Conservation (phyloP, 1,140 invertebrate genomes). For the Holotrichia oblita region DNA sequence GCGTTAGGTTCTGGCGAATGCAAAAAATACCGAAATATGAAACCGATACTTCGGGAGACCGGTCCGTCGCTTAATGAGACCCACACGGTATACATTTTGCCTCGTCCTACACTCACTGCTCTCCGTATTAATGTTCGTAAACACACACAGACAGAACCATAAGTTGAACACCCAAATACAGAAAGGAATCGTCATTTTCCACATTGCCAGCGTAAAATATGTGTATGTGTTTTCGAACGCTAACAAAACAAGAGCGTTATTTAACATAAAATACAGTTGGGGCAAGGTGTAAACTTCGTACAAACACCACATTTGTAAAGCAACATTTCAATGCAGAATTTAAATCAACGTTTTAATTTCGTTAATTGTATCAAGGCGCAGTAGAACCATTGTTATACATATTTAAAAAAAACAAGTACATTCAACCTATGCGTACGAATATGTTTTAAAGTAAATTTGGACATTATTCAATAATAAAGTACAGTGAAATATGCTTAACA, state of each 20-base stretch:
- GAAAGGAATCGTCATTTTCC: constrained; percentile 23
- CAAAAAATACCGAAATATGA: constrained; percentile 46
- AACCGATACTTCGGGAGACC: constrained; percentile 40
- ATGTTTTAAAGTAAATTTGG: too few species aligned
- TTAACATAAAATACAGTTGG: neutral
- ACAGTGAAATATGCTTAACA: too few species aligned
- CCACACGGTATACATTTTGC: constrained; percentile 39
- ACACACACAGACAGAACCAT: constrained; percentile 2
- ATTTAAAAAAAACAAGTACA: too few species aligned
- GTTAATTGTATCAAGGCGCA: too few species aligned
- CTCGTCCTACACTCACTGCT: constrained; percentile 32
- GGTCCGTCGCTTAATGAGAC: constrained; percentile 43
- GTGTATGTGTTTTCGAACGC: neutral
- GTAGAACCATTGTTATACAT: too few species aligned
- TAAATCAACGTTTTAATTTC: neutral
- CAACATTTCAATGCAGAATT: neutral
- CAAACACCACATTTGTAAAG: neutral
- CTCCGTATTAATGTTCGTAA: constrained; percentile 31
- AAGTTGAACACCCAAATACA: constrained; percentile 24
- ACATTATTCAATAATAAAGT: too few species aligned
- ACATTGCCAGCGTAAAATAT: constrained; percentile 4
- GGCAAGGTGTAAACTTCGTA: neutral
- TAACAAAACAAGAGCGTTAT: neutral
- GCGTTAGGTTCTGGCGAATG: constrained; percentile 32
- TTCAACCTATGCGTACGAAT: too few species aligned